Conservation (phyloP, 2,888 invertebrate species). For the Apomyelois bistriatella region DNA sequence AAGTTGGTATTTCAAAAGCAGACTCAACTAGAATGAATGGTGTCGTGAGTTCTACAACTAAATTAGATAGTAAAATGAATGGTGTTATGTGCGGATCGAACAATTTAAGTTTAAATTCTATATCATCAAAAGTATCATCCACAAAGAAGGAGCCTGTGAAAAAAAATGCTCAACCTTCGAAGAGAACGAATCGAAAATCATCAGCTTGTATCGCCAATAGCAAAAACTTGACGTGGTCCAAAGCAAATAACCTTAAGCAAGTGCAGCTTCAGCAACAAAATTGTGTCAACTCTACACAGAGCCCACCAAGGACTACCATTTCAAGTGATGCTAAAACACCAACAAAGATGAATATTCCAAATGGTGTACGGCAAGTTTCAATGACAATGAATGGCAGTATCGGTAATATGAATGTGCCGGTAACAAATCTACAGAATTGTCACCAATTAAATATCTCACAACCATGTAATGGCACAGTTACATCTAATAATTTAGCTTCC, state of each 20-base stretch:
- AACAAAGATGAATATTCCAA: constrained; percentile 64
- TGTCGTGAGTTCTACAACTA: constrained; percentile 68
- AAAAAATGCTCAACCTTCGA: constrained; percentile 43
- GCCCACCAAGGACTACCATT: constrained; percentile 35
- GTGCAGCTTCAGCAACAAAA: constrained; percentile 67
- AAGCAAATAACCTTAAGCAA: constrained; percentile 71
- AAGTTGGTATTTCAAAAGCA: constrained; percentile 38
- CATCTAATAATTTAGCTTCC: constrained; percentile 63
- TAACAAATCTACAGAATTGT: constrained; percentile 64
- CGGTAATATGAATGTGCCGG: constrained; percentile 60
- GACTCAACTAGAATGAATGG: constrained; percentile 54
- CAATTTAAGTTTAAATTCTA: constrained; percentile 58
- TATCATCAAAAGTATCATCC: constrained; percentile 43
- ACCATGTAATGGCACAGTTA: constrained; percentile 60
- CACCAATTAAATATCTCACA: constrained; percentile 68
- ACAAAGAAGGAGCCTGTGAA: constrained; percentile 54
- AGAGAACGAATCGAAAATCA: constrained; percentile 68
- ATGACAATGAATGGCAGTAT: constrained; percentile 62
- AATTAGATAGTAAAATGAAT: constrained; percentile 70
- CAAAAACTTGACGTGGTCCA: constrained; percentile 72
- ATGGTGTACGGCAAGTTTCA: constrained; percentile 63
- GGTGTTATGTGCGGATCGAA: constrained; percentile 72
- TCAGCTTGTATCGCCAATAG: constrained; percentile 72
- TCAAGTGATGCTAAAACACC: constrained; percentile 57
- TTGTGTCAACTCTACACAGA: constrained; percentile 50